These are phyloP conservation scores for Lepidostoma basale DNA, from an alignment of 1,140 invertebrate genomes.

Conservation along the genomic window DNA sequence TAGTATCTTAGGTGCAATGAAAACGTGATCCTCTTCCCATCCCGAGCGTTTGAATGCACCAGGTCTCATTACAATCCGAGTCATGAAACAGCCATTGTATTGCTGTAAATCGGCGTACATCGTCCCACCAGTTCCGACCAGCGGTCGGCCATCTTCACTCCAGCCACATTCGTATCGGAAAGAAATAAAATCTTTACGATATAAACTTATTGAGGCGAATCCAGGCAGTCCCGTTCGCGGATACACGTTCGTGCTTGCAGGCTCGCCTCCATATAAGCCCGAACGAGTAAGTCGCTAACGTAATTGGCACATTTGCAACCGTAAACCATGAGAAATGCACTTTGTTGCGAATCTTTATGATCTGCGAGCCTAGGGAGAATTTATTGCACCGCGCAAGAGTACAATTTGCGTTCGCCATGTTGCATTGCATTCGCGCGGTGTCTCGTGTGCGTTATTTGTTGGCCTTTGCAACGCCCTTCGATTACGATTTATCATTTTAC, in stretches of 20 bases:
- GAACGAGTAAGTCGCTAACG: neutral
- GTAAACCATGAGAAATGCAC: constrained; percentile 13
- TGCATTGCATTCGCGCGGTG: too few relatives aligned
- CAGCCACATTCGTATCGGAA: constrained; percentile 9
- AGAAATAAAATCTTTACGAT: constrained; percentile 23
- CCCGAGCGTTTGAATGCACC: too few relatives aligned
- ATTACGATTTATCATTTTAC: too few relatives aligned
- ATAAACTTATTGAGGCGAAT: neutral
- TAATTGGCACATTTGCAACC: constrained; percentile 24
- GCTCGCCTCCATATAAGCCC: neutral
- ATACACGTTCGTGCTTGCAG: too few relatives aligned
- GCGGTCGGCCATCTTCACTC: neutral
- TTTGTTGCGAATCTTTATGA: constrained; percentile 3
- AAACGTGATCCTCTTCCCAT: too few relatives aligned
- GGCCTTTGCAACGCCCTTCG: too few relatives aligned
- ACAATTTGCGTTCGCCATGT: too few relatives aligned
- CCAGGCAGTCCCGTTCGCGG: constrained; percentile 6
- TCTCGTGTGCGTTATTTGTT: too few relatives aligned
- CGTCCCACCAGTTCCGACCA: too few relatives aligned
- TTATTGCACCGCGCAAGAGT: constrained; percentile 2
- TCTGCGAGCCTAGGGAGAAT: neutral
- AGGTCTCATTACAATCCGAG: too few relatives aligned
- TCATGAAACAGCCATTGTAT: neutral
- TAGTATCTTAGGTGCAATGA: too few relatives aligned
- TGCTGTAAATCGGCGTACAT: neutral